Evolutionary conservation across 2,113 vertebrate species (phyloP).

Genomic region (Herpailurus yagouaroundi): DNA sequence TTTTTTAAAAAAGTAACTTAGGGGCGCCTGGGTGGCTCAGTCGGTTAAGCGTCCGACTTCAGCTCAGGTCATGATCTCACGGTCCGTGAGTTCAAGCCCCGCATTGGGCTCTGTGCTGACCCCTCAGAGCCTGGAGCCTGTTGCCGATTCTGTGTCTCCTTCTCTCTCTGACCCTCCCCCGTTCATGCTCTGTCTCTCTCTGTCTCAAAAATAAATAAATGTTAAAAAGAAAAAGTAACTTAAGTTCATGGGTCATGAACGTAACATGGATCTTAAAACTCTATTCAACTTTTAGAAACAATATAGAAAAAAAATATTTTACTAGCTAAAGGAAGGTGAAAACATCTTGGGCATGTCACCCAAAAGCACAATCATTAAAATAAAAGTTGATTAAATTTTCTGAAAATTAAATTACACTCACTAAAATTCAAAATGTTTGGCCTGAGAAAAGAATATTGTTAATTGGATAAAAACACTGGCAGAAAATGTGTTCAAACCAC

Average conservation of each 20-base stretch:
- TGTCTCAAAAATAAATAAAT: too few relatives aligned
- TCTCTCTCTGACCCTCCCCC: too few relatives aligned
- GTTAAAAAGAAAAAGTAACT: not conserved
- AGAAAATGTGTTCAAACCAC: not conserved
- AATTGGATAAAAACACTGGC: not conserved
- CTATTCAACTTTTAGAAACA: not conserved
- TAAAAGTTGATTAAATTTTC: not conserved
- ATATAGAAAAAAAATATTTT: not conserved
- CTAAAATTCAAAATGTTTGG: not conserved
- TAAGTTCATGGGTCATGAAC: too few relatives aligned
- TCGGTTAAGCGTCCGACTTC: too few relatives aligned
- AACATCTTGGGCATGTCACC: not conserved
- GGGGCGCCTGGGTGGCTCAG: too few relatives aligned
- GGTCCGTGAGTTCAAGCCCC: too few relatives aligned
- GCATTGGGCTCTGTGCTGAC: too few relatives aligned
- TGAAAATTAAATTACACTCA: not conserved
- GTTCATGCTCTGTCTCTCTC: too few relatives aligned
- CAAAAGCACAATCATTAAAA: not conserved
- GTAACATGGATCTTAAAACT: not conserved
- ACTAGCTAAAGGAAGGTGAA: not conserved
- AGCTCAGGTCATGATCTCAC: too few relatives aligned
- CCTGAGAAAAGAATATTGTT: not conserved
- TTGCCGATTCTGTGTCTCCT: too few relatives aligned
- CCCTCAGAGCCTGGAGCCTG: too few relatives aligned
- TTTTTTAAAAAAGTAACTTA: too few relatives aligned